Evolutionary conservation across 2,797 vertebrate species (phyloP), one percentile per base, ranked within the genome.

Genomic region (Ptychobarbus kaznakovi): DNA sequence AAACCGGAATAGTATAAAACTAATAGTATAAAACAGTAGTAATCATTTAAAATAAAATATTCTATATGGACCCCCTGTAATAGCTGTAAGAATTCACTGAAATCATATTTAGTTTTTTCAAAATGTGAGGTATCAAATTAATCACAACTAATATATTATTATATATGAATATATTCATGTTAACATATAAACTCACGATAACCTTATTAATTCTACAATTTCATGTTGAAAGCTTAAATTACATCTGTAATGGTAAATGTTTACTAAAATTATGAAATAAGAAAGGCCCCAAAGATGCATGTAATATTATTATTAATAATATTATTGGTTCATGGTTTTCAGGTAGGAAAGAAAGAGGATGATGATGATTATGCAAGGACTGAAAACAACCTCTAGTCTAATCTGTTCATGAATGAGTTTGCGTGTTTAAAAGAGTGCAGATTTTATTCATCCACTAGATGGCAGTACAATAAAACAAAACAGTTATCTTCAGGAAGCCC

Each of bases 391-490:
- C 63, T 66, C 28, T 18, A 66, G 18, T 35, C 32, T 18, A 66
- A 35, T 35, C 32, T 32, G 28, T 66, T 16, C 3, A 35, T 66
- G 28, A 66, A 66, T 66, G 15, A 66, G 63, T 0, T 8, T 35
- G 6, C 2, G 16, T 16, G 15, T 35, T 18, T 66, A 4, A 58
- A 38, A 65, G 6, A 32, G 6, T 53, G 42, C 46, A 80, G 11
- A 28, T 8, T 0, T 16, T 15, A 25, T n/a, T 1, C 0, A 18
- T 32, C 68, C 81, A 80, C 76, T 68, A 80, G 76, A 75, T 80
- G 81, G 86, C 77, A 74, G 56, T 32, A 58, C 12, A 73, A 65
- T 12, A 74, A 51, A 53, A 51, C 15, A 7, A 70, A 73, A 20
- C 3, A 66, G 3, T 10, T 11, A 38, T 53, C 49, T 38, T 53